Base-by-base conservation (phyloP, 2,888 invertebrate species). In the Seira sanloemensis region DNA sequence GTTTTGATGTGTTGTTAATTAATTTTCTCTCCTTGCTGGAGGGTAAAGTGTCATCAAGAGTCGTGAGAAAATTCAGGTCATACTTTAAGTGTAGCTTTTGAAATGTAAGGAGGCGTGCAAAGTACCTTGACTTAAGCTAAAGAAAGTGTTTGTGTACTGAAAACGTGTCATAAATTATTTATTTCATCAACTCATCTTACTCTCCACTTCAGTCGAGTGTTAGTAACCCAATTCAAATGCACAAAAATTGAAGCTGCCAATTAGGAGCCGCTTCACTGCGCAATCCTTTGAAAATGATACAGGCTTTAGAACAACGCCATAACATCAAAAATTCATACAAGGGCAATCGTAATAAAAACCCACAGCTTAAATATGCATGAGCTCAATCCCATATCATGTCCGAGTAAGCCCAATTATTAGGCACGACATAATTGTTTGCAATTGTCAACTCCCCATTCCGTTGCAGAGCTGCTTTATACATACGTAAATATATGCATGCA, bases 1-100 rank as follows among this genome's bases (percentile, higher is more conserved):
- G 74, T 73, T 80, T 65, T 69, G 50, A 72, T 73, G 68, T 68
- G 80, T 37, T 54, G 62, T 80, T 80, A 80, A 80, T 80, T 80
- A 80, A 80, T 80, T 80, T 80, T 74, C 68, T 18, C 69, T 27
- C 69, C 74, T 19, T 54, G 37, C 37, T 37, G 37, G 37, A 37
- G n/a, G n/a, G n/a, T 37, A 37, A 2, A 71, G 62, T n/a, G n/a
- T 54, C 72, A n/a, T 73, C 9, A 24, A 62, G 37, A 62, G 66
- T 72, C 26, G 24, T 23, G n/a, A 26, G 58, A 21, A 71, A 46
- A 72, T 65, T 27, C 50, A 72, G 58, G 72, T 67, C 78, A 27
- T 24, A 37, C 46, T 73, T 0, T 27, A 78, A 79, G 19, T 62
- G 73, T 12, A 37, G 5, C 5, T 7, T 12, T 37, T 37, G 4